Base-by-base conservation (phyloP, 2,797 vertebrate species). In the Dromococcyx pavoninus region DNA sequence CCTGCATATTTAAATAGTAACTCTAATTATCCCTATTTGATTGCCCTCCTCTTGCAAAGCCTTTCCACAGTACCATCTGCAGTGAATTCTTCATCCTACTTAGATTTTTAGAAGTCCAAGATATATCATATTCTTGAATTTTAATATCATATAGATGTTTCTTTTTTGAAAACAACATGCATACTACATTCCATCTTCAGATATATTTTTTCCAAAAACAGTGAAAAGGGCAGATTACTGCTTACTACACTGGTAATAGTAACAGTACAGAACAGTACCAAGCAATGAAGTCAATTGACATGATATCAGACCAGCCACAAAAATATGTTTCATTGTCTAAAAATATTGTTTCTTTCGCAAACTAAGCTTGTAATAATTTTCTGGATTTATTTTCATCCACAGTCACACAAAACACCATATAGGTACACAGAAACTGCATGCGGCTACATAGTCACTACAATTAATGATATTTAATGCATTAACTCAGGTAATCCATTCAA, bases 1-100 rank as follows among this genome's bases (percentile, higher is more conserved):
- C 81, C 69, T 96, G 88, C 91, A 96, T 97, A 95, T 96, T 97
- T 96, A 96, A 97, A 95, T 8, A 87, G 87, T 61, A 89, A 91
- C 88, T 96, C 80, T 96, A 96, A 97, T 93, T 96, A 94, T 88
- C 75, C 54, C 19, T 61, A 43, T 86, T 93, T 97, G 88, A 97
- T 95, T 94, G 91, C 88, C 80, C 89, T 94, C 51, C 79, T 95
- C 85, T 95, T 76, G 69, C 61, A 95, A 96, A 97, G 93, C 80
- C 80, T 86, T 96, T 94, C 80, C 71, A 89, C 46, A 27, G 35
- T 67, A 94, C 97, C 92, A 96, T 92, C 85, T 81, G 75, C 70
- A 90, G 62, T 41, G 66, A 79, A 83, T 89, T 95, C 89, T 89
- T 97, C 89, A 81, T 89, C 81, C 91, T 69, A 35, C 75, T 94